A percentile compares a stretch with the other conserved stretches of the same genome.
Conservation (phyloP, 2,888 invertebrate genomes). For the Pheosia tremula region DNA sequence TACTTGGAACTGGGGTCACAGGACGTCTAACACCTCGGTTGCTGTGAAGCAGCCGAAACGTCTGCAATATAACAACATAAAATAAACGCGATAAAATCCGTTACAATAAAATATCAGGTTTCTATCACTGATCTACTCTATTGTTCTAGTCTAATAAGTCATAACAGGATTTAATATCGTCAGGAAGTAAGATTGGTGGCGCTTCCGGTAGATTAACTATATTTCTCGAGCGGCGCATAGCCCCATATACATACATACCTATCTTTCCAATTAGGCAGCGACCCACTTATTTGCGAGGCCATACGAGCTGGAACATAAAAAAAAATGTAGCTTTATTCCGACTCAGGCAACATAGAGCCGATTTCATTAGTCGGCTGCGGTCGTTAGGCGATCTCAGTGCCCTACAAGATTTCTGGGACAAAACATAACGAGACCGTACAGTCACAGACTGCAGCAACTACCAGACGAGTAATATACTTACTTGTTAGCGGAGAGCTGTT, state of each 20-base stretch:
- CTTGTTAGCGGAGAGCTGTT: not conserved
- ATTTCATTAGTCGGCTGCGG: slow-evolving; percentile 3
- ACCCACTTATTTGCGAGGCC: slow-evolving; percentile 1
- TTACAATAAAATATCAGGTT: too few relatives aligned
- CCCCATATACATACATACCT: not conserved
- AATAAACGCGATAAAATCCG: too few relatives aligned
- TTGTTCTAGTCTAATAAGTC: not conserved
- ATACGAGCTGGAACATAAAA: not conserved
- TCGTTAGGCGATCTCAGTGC: not conserved
- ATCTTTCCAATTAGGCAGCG: not conserved
- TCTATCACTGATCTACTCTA: too few relatives aligned
- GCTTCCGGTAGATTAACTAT: not conserved
- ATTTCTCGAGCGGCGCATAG: not conserved
- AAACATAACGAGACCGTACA: not conserved
- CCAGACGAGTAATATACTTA: not conserved
- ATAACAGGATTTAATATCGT: not conserved
- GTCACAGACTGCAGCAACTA: not conserved
- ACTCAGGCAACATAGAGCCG: not conserved
- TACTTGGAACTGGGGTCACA: too few relatives aligned
- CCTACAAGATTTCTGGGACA: slow-evolving; percentile 1
- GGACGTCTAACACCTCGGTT: too few relatives aligned
- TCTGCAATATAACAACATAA: too few relatives aligned
- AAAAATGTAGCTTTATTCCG: slow-evolving; percentile 3
- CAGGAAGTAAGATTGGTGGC: not conserved
- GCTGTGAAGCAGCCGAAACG: too few relatives aligned